A percentile compares a stretch with the other conserved stretches of the same genome.
These are phyloP conservation scores for Palythoa grandiflora DNA, from an alignment of 92 coral and sea anemone species.

Conservation along the genomic window DNA sequence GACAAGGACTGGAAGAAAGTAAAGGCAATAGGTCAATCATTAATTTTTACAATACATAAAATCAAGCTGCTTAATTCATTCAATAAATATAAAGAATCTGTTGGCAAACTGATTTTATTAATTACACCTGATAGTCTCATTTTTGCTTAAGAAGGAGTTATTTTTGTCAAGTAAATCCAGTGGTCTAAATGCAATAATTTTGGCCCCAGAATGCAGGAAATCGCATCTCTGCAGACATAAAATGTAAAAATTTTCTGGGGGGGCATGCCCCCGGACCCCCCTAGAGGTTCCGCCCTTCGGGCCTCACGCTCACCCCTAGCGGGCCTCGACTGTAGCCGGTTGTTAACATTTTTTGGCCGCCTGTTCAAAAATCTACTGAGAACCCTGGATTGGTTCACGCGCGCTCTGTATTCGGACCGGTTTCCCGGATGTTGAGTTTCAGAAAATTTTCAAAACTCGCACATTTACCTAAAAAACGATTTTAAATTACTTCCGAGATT, in stretches of 20 bases:
- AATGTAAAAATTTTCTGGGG: not conserved
- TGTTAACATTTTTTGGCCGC: no score
- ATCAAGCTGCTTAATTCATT: constrained; percentile 7
- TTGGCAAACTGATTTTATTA: constrained; percentile 6
- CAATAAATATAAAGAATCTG: constrained; percentile 1
- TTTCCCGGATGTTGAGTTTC: no score
- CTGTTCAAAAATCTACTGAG: not conserved
- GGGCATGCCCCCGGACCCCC: no score
- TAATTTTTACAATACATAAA: constrained; percentile 3
- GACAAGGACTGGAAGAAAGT: constrained; percentile 6
- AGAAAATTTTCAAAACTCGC: no score
- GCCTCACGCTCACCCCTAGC: no score
- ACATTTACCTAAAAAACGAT: no score
- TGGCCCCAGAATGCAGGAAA: constrained; percentile 11
- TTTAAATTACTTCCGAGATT: no score
- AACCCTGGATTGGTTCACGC: not conserved
- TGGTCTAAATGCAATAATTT: constrained; percentile 6
- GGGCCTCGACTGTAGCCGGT: no score
- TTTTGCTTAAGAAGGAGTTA: constrained; percentile 7
- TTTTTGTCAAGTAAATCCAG: constrained; percentile 3
- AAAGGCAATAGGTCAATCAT: constrained; percentile 7
- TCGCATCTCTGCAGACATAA: constrained; percentile 9
- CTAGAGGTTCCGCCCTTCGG: no score
- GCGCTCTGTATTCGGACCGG: no score
- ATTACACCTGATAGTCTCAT: constrained; percentile 7